Evolutionary conservation across 2,113 vertebrate species (phyloP).

Genomic region (Chrysemys picta): DNA sequence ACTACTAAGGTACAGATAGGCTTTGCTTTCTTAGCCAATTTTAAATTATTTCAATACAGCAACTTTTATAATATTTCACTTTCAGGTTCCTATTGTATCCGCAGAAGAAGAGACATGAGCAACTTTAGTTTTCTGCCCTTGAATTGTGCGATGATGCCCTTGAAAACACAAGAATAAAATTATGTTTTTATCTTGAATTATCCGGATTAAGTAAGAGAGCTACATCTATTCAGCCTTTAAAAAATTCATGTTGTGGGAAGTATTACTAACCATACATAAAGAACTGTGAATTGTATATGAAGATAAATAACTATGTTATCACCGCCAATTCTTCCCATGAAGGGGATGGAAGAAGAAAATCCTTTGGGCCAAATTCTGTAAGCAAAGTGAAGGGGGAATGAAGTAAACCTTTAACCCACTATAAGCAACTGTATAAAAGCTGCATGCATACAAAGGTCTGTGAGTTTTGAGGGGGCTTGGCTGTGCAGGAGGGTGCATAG

Average conservation of each 20-base stretch:
- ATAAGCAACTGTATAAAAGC: not conserved
- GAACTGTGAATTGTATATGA: not conserved
- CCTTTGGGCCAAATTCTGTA: constrained; percentile 3
- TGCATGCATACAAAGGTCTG: not conserved
- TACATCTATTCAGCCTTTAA: constrained; percentile 20
- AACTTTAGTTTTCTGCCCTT: not conserved
- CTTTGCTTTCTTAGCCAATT: not conserved
- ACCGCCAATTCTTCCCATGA: constrained; percentile 25
- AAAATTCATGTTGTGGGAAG: not conserved
- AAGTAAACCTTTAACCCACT: not conserved
- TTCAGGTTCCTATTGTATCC: constrained; percentile 6
- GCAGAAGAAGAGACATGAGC: not conserved
- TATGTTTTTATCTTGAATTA: not conserved
- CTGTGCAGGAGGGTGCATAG: not conserved
- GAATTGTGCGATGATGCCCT: not conserved
- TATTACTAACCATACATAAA: constrained; percentile 31
- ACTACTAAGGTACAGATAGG: not conserved
- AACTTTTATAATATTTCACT: constrained; percentile 10
- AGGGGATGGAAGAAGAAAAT: constrained; percentile 8
- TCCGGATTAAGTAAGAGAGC: constrained; percentile 42
- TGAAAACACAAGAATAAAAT: constrained; percentile 41
- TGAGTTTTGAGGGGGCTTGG: not conserved
- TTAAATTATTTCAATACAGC: constrained; percentile 19
- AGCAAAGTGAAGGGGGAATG: not conserved
- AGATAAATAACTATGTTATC: constrained; percentile 42